Evolutionary conservation across 2,797 vertebrate species (phyloP), one percentile per base, ranked within the genome.

Genomic region (Amblyraja radiata): DNA sequence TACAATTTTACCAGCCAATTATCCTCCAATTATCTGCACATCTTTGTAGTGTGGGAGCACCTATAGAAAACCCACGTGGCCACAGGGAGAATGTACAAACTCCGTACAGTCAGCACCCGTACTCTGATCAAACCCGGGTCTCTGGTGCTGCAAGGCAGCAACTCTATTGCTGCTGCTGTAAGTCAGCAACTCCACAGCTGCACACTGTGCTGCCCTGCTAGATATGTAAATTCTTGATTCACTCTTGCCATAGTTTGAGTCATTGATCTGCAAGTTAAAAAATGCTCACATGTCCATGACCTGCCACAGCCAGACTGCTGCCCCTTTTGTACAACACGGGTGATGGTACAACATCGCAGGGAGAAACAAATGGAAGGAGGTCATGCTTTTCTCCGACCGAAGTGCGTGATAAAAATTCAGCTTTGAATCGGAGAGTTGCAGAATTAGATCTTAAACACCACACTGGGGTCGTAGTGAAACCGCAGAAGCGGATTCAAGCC

Each of bases 391-490:
- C 93, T 84, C 58, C 13, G 36, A 93, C 25, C 23, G 28, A 80
- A 73, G 23, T 79, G 83, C 61, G 25, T 32, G 71, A 14, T 71
- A 68, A 81, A 80, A 39, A 11, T 39, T 93, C 77, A 39, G 54
- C 9, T 61, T 6, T 93, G 90, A 92, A 54, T 74, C 54, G 46
- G 71, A 92, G 28, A 74, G 71, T 54, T 25, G 6, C 68, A n/a
- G 58, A 86, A 93, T 97, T 96, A 99, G 96, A 99, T 99, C 96
- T 99, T 99, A 96, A 99, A 99, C 96, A 99, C 97, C 97, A 97
- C 96, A 96, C 98, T 99, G 96, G 97, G 98, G 94, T 97, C 97
- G 11, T 99, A 99, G 96, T 97, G 97, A 95, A 99, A 99, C 96
- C 96, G 97, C 95, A 99, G 99, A 94, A 94, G 93, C 46, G 97